Conservation (phyloP, 2,888 invertebrate species). For the Pseudoips prasinana region DNA sequence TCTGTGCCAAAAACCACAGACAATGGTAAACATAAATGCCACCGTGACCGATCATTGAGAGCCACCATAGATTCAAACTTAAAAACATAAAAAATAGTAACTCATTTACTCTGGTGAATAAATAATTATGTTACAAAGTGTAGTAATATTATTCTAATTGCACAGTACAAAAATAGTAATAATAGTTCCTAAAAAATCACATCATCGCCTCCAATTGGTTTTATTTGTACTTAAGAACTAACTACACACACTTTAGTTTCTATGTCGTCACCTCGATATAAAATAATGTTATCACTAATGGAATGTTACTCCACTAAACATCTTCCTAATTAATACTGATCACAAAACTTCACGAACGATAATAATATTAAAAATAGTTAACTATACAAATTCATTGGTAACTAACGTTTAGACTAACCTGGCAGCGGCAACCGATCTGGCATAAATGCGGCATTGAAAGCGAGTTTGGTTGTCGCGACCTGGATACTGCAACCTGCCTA, state of each 20-base stretch:
- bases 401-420: constrained; percentile 6
- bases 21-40: too few species aligned
- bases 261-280: constrained; percentile 48
- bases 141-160: constrained; percentile 12
- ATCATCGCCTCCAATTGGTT: constrained; percentile 25
- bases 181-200: constrained; percentile 20
- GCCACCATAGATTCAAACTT: too few species aligned
- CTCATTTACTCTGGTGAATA: too few species aligned
- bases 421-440: too few species aligned
- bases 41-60: too few species aligned
- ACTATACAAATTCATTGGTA: constrained; percentile 41
- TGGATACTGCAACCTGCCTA: neutral
- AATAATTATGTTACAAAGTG: constrained; percentile 6
- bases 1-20: too few species aligned
- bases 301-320: constrained; percentile 38
- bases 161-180: constrained; percentile 23
- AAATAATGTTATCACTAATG: constrained; percentile 37
- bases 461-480: neutral
- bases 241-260: constrained; percentile 35
- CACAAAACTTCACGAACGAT: constrained; percentile 45
- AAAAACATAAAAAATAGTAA: too few species aligned
- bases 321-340: constrained; percentile 58
- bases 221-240: constrained; percentile 41
- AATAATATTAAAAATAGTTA: constrained; percentile 35
- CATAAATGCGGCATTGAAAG: neutral